Base-by-base conservation (phyloP, 2,888 invertebrate genomes). In the Tiliacea citrago region DNA sequence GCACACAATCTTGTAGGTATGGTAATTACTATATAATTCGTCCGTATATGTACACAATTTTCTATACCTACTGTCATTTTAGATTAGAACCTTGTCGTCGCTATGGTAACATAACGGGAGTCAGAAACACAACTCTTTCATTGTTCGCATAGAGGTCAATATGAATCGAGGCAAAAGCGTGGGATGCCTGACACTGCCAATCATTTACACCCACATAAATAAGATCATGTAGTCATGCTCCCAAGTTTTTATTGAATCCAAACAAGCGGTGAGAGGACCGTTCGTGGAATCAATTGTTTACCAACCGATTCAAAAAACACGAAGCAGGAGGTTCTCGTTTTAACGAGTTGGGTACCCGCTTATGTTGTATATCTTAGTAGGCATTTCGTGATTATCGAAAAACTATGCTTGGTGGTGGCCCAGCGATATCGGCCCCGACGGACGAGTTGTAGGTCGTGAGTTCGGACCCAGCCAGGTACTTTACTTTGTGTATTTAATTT, bases 111-210 rank as follows among this genome's bases (percentile, higher is more conserved):
- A 67, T 85, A 87, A 85, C 84, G 84, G 84, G 83, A 82, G 81
- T 76, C 73, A 55, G 65, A 60, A 75, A 66, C 61, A 77, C 58
- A 62, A 53, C 58, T 86, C 79, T 79, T 77, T 71, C 75, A 87
- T 88, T 90, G 88, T 91, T 91, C 85, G 76, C 90, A 90, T 90
- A 83, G 90, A 91, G 92, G 93, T 92, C 93, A 92, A 88, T 86
- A 88, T 84, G 87, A 89, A 90, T 86, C 79, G 85, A 88, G 81
- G 88, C 89, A 93, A 92, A 91, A 92, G 91, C 95, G 95, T 95
- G 95, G 91, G 94, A 94, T 82, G 88, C 47, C 83, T 90, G 92
- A 89, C 91, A 91, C 89, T 88, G 89, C 81, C 86, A 86, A 87
- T 90, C 88, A 88, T 80, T 86, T 86, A 88, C 87, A 87, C 86